phyloP scores from a whole-genome alignment of 2,888 invertebrate genomes.

The Aelia acuminata region DNA sequence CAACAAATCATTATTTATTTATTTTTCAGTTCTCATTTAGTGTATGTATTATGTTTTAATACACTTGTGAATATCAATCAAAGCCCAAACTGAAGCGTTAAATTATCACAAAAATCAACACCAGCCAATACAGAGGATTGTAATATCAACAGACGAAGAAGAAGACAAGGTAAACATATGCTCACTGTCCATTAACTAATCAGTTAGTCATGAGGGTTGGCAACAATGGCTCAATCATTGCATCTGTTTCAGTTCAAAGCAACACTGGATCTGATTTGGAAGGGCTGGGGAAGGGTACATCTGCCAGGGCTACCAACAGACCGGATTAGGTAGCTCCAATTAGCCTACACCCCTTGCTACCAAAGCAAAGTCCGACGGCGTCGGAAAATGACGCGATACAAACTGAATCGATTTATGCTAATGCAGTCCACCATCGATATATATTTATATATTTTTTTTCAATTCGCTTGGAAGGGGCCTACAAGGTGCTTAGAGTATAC shows the following conservation, averaged over 20 bases:
- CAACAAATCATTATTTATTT: too few relatives aligned
- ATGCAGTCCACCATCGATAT: background rate
- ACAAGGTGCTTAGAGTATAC: too few relatives aligned
- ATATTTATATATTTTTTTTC: background rate
- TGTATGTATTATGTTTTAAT: too few relatives aligned
- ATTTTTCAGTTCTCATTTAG: too few relatives aligned
- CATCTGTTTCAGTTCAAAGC: slow-evolving; percentile 28
- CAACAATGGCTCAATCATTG: slow-evolving; percentile 41
- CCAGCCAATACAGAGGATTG: background rate
- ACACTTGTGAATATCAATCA: too few relatives aligned
- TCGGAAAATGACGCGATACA: background rate
- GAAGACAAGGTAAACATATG: background rate
- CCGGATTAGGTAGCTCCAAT: slow-evolving; percentile 1
- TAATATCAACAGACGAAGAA: background rate
- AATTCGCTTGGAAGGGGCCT: too few relatives aligned
- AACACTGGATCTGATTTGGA: background rate
- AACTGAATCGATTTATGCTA: background rate
- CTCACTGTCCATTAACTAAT: slow-evolving; percentile 22
- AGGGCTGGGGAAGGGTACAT: background rate
- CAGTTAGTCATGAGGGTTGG: slow-evolving; percentile 5
- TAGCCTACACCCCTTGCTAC: background rate
- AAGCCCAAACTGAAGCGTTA: background rate
- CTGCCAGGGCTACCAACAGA: background rate
- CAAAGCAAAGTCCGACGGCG: background rate
- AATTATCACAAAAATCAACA: background rate